Conservation (phyloP, 2,797 vertebrate genomes). For the Typhlichthys eigenmanni region DNA sequence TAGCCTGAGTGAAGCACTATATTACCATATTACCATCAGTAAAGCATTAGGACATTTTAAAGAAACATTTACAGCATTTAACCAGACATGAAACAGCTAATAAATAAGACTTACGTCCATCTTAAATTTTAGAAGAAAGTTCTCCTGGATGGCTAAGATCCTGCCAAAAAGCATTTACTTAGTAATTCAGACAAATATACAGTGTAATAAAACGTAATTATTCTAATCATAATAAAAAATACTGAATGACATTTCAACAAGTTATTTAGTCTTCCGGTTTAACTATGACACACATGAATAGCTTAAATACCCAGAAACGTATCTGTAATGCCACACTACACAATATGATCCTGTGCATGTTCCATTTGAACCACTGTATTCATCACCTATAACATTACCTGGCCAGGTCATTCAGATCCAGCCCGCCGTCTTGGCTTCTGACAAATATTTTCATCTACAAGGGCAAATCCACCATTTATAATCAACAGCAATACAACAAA, state of each 20-base stretch:
- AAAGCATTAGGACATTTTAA: not conserved
- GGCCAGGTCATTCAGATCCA: constrained; percentile 92
- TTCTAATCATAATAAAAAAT: not conserved
- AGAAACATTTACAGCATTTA: not conserved
- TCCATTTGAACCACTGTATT: no score
- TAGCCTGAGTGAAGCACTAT: not conserved
- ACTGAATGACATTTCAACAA: not conserved
- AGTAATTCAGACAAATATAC: not conserved
- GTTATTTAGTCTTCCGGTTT: no score
- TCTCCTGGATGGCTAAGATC: constrained; percentile 90
- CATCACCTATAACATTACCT: constrained; percentile 70
- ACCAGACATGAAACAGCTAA: not conserved
- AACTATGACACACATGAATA: no score
- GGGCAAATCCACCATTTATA: not conserved
- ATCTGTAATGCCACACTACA: no score
- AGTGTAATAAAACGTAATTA: not conserved
- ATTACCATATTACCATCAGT: no score
- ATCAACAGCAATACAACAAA: not conserved
- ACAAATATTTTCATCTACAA: constrained; percentile 93
- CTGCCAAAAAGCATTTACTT: constrained; percentile 62
- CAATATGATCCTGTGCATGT: no score
- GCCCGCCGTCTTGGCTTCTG: constrained; percentile 85
- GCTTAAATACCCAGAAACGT: not conserved
- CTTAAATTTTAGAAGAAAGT: constrained; percentile 93
- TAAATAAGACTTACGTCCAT: constrained; percentile 83